Evolutionary conservation across 2,888 invertebrate species (phyloP).

Genomic region (Drosophila demipolita): DNA sequence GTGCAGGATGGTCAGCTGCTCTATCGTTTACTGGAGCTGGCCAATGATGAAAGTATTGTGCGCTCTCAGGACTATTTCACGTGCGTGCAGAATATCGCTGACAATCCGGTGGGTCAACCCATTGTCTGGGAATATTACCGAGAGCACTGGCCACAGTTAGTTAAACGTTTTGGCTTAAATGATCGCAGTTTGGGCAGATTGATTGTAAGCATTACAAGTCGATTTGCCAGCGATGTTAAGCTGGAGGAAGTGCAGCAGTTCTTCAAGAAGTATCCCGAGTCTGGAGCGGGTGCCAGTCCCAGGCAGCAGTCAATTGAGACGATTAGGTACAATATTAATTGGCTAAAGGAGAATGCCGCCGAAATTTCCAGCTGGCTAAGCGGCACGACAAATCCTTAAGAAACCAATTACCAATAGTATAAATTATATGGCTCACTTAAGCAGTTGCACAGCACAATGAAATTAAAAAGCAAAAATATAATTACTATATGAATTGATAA

Average conservation of each 20-base stretch:
- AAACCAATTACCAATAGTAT: too few species aligned
- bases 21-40: slow-evolving; percentile 88
- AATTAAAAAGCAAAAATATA: too few species aligned
- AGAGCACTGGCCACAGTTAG: slow-evolving; percentile 90
- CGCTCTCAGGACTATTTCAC: slow-evolving; percentile 93
- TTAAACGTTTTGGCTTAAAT: slow-evolving; percentile 91
- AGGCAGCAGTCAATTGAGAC: slow-evolving; percentile 91
- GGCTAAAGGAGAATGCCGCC: slow-evolving; percentile 88
- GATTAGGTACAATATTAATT: slow-evolving; percentile 91
- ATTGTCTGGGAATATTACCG: slow-evolving; percentile 94
- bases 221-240: slow-evolving; percentile 89
- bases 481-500: too few species aligned
- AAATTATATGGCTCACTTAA: too few species aligned
- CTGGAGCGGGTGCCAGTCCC: slow-evolving; percentile 92
- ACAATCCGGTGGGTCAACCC: slow-evolving; percentile 90
- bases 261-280: slow-evolving; percentile 91
- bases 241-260: slow-evolving; percentile 91
- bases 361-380: slow-evolving; percentile 88
- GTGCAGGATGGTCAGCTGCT: slow-evolving; percentile 88
- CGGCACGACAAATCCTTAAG: slow-evolving; percentile 19
- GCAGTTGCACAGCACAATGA: too few species aligned
- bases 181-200: slow-evolving; percentile 91
- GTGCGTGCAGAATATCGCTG: slow-evolving; percentile 88
- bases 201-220: slow-evolving; percentile 88
- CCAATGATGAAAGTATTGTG: slow-evolving; percentile 90